A percentile compares a stretch with the other conserved stretches of the same genome.
phyloP scores from a whole-genome alignment of 1,140 invertebrate genomes.

The Oryzaephilus surinamensis region DNA sequence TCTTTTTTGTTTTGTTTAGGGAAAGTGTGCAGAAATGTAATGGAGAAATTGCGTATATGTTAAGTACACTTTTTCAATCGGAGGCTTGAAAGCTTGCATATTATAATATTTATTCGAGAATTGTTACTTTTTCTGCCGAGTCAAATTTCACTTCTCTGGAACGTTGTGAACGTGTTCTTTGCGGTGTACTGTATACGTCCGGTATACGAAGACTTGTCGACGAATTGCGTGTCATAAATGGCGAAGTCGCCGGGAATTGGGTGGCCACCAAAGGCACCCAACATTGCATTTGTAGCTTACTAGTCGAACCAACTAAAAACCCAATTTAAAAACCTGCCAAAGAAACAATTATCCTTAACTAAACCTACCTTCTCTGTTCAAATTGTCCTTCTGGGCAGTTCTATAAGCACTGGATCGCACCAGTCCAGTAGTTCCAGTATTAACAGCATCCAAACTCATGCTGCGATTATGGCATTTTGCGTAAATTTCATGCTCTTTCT shows the following conservation, averaged over 20 bases:
- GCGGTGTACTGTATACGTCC: slow-evolving; percentile 19
- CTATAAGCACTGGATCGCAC: slow-evolving; percentile 58
- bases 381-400: slow-evolving; percentile 32
- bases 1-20: not conserved
- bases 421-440: slow-evolving; percentile 60
- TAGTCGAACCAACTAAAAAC: slow-evolving; percentile 24
- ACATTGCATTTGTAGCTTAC: slow-evolving; percentile 28
- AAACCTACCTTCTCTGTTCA: slow-evolving; percentile 19
- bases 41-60: too few relatives aligned
- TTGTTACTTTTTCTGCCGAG: too few relatives aligned
- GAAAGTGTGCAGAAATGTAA: too few relatives aligned
- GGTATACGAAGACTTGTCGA: slow-evolving; percentile 22
- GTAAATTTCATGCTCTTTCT: slow-evolving; percentile 34
- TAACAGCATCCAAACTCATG: slow-evolving; percentile 66
- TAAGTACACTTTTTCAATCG: too few relatives aligned
- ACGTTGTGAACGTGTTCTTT: slow-evolving; percentile 22
- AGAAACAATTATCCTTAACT: slow-evolving; percentile 23
- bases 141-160: slow-evolving; percentile 32
- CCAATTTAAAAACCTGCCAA: not conserved
- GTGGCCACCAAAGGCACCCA: slow-evolving; percentile 40
- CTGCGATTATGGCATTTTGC: slow-evolving; percentile 48
- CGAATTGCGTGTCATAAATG: slow-evolving; percentile 30
- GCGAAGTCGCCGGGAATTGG: slow-evolving; percentile 38
- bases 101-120: too few relatives aligned
- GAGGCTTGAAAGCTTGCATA: too few relatives aligned